Conservation (phyloP, 2,797 vertebrate genomes). For the Ceryle rudis region DNA sequence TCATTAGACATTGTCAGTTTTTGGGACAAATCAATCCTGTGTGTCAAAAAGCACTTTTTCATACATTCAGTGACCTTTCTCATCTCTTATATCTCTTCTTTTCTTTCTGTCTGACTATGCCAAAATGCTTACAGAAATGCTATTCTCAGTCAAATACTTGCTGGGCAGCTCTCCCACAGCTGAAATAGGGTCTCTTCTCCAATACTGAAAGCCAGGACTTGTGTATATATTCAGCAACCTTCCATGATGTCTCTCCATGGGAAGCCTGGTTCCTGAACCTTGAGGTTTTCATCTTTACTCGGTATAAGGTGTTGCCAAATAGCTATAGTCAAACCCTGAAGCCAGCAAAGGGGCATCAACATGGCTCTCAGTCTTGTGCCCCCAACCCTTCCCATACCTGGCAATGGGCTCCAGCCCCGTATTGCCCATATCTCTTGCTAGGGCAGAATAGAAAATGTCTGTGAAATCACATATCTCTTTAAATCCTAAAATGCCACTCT, state of each 20-base stretch:
- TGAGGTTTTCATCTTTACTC: background rate
- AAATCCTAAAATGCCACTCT: constrained; percentile 32
- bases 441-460: background rate
- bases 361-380: background rate
- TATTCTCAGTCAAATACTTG: background rate
- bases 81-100: background rate
- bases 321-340: background rate
- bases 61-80: background rate
- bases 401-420: background rate
- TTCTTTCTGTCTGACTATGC: background rate
- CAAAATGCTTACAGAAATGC: background rate
- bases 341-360: background rate
- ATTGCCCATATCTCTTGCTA: background rate
- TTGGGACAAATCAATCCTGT: background rate
- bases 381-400: background rate
- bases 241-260: background rate
- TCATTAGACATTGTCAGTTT: background rate
- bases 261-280: background rate
- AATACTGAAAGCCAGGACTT: background rate
- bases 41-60: background rate
- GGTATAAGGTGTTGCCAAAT: background rate
- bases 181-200: background rate
- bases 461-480: background rate
- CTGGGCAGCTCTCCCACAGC: background rate
- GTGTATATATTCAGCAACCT: rapidly evolving